Percentiles rank a stretch among this genome's conserved stretches.
Conservation (phyloP, 1,140 invertebrate species). For the Calosoma granatense region DNA sequence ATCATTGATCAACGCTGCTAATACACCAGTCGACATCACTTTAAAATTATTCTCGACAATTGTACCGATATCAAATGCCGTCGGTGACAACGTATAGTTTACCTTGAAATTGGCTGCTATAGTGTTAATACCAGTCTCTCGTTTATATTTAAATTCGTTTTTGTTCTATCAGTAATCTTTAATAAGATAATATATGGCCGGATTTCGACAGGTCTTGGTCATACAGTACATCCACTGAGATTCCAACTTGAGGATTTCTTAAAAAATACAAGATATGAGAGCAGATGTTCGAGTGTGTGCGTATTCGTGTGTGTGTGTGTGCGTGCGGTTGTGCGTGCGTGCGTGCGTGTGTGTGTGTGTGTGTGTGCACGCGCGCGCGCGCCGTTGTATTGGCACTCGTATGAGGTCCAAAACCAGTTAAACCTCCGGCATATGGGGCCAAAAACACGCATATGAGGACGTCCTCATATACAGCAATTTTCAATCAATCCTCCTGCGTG, state of each 20-base stretch:
- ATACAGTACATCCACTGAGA: conserved; percentile 21
- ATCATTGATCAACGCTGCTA: not conserved
- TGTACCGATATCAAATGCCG: conserved; percentile 10
- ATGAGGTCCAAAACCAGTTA: no score
- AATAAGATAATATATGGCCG: conserved; percentile 18
- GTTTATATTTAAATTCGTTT: not conserved
- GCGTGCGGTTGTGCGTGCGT: no score
- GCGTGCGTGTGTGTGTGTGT: no score
- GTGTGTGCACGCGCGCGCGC: no score
- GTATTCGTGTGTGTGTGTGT: no score
- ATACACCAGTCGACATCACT: no score
- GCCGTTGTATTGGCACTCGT: no score
- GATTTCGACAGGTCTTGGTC: conserved; percentile 15
- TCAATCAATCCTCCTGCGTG: no score
- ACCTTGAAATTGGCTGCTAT: conserved; percentile 16
- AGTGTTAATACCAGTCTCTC: conserved; percentile 19
- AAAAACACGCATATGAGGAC: no score
- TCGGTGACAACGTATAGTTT: conserved; percentile 14
- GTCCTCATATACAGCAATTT: no score
- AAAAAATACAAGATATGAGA: not conserved
- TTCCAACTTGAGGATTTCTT: conserved; percentile 16
- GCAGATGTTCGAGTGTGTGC: not conserved
- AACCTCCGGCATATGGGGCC: not conserved
- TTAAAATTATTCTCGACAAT: conserved; percentile 14
- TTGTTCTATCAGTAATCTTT: not conserved